Conservation (phyloP, 2,888 invertebrate genomes). For the Sclerodermus sp. region DNA sequence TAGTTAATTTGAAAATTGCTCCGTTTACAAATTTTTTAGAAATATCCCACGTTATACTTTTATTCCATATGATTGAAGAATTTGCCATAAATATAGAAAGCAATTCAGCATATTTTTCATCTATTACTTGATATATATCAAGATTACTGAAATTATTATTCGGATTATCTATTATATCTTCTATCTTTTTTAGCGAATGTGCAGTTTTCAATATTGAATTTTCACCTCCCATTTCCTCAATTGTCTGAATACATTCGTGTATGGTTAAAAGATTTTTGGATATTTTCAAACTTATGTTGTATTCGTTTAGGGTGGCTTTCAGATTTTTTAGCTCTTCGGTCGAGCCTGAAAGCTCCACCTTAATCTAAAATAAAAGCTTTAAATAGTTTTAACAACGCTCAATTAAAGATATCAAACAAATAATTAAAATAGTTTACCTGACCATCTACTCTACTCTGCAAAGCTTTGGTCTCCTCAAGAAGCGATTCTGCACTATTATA, state of each 20-base stretch:
- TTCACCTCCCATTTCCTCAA: conserved; percentile 58
- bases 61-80: too few relatives aligned
- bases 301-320: conserved; percentile 61
- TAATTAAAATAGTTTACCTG: conserved; percentile 36
- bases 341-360: conserved; percentile 65
- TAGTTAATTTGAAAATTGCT: conserved; percentile 40
- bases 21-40: too few relatives aligned
- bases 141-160: conserved; percentile 60
- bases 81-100: conserved; percentile 59
- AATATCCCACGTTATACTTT: too few relatives aligned
- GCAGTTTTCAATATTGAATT: conserved; percentile 29
- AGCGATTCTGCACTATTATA: conserved; percentile 58
- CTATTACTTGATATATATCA: conserved; percentile 61
- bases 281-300: conserved; percentile 63
- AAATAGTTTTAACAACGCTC: not conserved
- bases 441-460: conserved; percentile 65
- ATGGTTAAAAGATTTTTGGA: conserved; percentile 55
- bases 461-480: conserved; percentile 61
- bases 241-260: conserved; percentile 50
- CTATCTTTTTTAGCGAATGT: conserved; percentile 58
- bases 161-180: conserved; percentile 58
- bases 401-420: not conserved
- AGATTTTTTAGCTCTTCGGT: conserved; percentile 65
- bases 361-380: conserved; percentile 53
- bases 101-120: conserved; percentile 57